A percentile compares a stretch with the other conserved stretches of the same genome.
These are phyloP conservation scores for Lepidocyrtinus sp. DNA, from an alignment of 2,888 invertebrate genomes.

Conservation along the genomic window DNA sequence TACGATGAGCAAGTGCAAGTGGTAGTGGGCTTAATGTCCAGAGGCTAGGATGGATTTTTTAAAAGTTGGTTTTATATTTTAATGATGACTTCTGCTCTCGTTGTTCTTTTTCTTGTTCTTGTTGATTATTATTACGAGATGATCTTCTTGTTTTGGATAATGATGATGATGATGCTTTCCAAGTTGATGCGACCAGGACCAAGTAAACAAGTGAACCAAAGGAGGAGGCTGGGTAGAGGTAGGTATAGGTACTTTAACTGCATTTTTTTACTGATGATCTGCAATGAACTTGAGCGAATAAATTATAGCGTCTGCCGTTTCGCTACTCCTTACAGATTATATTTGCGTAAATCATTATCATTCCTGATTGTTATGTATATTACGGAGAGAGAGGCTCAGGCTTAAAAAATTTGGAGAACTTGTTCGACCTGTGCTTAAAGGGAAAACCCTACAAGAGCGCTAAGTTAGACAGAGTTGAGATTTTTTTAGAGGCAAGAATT, in stretches of 20 bases:
- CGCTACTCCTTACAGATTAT: slow-evolving; percentile 31
- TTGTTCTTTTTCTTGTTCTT: slow-evolving; percentile 49
- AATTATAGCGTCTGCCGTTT: slow-evolving; percentile 15
- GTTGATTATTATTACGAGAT: slow-evolving; percentile 40
- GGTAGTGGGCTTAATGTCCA: slow-evolving; percentile 33
- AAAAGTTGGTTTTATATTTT: slow-evolving; percentile 33
- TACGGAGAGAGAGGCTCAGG: not conserved
- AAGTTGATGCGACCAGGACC: slow-evolving; percentile 7
- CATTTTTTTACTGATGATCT: slow-evolving; percentile 12
- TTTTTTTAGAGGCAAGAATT: slow-evolving; percentile 5
- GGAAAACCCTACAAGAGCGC: not conserved
- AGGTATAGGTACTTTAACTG: not conserved
- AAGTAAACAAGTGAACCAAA: not conserved
- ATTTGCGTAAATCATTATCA: slow-evolving; percentile 59
- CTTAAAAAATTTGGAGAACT: slow-evolving; percentile 41
- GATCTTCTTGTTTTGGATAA: slow-evolving; percentile 44
- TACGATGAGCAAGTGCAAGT: slow-evolving; percentile 17
- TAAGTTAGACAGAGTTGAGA: too few relatives aligned
- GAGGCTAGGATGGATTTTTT: slow-evolving; percentile 30
- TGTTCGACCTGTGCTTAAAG: slow-evolving; percentile 44
- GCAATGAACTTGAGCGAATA: slow-evolving; percentile 12
- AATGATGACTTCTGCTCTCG: slow-evolving; percentile 55
- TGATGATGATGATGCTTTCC: slow-evolving; percentile 29
- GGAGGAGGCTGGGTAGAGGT: not conserved
- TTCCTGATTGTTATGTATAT: slow-evolving; percentile 41